phyloP scores from a whole-genome alignment of 2,797 vertebrate genomes.

The Hippopotamyrus pictus region DNA sequence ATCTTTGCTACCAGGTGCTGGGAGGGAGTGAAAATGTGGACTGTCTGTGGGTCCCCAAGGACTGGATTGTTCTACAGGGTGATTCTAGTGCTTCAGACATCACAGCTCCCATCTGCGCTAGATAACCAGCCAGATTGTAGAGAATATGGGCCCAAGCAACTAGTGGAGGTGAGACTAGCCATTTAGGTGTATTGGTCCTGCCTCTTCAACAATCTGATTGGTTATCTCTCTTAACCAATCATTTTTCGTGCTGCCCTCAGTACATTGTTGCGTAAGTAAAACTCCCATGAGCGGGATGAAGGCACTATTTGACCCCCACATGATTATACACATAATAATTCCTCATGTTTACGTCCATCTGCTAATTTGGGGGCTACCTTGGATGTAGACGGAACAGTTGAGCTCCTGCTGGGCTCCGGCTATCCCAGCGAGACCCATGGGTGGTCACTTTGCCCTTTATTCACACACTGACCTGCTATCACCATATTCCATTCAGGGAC shows the following conservation, averaged over 20 bases:
- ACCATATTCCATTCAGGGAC: neutral
- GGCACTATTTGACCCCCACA: neutral
- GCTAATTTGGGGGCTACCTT: neutral
- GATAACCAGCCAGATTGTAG: neutral
- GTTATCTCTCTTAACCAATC: neutral
- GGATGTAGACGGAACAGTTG: conserved; percentile 3
- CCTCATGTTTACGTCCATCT: neutral
- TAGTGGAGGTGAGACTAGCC: neutral
- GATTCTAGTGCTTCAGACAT: neutral
- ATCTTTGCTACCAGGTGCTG: neutral
- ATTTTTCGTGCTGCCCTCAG: neutral
- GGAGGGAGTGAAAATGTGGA: neutral
- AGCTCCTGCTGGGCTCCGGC: neutral
- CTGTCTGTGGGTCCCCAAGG: neutral
- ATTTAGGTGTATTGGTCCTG: neutral
- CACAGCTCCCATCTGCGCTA: neutral
- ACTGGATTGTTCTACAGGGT: neutral
- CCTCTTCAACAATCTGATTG: neutral
- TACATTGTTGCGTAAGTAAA: neutral
- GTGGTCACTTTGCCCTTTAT: neutral
- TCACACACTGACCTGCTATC: neutral
- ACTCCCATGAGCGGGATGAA: too few relatives aligned
- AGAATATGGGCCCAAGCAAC: neutral
- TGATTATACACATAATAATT: neutral
- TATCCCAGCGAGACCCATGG: neutral